These are phyloP conservation scores for Parazoanthus swiftii DNA, from an alignment of 92 coral and sea anemone genomes.

Conservation along the genomic window DNA sequence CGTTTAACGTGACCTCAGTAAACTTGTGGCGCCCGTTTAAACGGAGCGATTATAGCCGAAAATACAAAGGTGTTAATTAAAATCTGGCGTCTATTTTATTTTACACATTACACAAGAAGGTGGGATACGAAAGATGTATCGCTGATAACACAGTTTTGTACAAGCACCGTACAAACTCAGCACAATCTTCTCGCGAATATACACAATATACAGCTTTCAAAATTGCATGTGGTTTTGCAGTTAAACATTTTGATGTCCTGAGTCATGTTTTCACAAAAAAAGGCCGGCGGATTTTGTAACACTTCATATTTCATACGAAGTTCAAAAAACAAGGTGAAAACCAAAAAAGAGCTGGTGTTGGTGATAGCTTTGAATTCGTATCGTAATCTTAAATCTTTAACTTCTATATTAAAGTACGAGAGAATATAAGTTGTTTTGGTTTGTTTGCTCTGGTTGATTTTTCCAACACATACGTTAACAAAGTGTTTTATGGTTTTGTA, in stretches of 20 bases:
- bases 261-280: slow-evolving; percentile 27
- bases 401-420: background rate
- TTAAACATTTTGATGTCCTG: slow-evolving; percentile 15
- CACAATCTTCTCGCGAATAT: background rate
- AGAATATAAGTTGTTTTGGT: background rate
- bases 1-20: slow-evolving; percentile 73
- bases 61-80: slow-evolving; percentile 54
- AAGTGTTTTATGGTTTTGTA: background rate
- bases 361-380: background rate
- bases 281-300: slow-evolving; percentile 24
- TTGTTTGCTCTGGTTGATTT: background rate
- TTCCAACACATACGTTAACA: background rate
- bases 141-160: slow-evolving; percentile 17
- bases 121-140: slow-evolving; percentile 19
- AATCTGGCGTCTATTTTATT: slow-evolving; percentile 61
- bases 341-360: background rate
- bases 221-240: slow-evolving; percentile 32
- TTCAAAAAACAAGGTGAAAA: slow-evolving; percentile 25
- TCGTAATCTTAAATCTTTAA: background rate
- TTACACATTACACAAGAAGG: slow-evolving; percentile 50
- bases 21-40: slow-evolving; percentile 71
- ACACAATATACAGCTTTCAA: background rate
- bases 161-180: background rate
- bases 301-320: slow-evolving; percentile 38
- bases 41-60: slow-evolving; percentile 41